These are phyloP conservation scores for Plodia interpunctella DNA, from an alignment of 1,140 invertebrate species.

Conservation along the genomic window DNA sequence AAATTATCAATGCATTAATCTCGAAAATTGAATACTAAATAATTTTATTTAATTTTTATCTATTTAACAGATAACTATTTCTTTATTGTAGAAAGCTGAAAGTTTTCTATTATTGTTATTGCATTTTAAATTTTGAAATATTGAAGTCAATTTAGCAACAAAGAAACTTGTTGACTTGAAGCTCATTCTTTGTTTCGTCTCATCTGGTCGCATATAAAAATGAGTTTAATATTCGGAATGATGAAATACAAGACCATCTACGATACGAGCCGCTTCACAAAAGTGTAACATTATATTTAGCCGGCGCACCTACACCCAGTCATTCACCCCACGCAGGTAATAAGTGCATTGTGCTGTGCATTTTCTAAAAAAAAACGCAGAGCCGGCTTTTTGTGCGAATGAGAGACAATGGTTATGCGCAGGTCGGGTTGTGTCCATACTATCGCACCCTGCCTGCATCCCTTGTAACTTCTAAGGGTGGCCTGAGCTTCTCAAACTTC, in stretches of 20 bases:
- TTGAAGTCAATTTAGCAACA: too few species aligned
- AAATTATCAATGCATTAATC: too few species aligned
- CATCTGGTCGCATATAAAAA: too few species aligned
- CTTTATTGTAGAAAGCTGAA: too few species aligned
- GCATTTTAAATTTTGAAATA: too few species aligned
- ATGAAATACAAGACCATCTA: neutral
- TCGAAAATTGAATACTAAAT: too few species aligned
- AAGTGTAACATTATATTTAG: constrained; percentile 7
- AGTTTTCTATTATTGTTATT: too few species aligned
- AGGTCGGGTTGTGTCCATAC: constrained; percentile 22
- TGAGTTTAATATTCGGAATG: too few species aligned
- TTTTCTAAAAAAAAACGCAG: constrained; percentile 19
- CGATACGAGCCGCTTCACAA: constrained; percentile 1
- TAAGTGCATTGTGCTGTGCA: constrained; percentile 13
- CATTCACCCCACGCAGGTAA: constrained; percentile 19
- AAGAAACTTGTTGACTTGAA: too few species aligned
- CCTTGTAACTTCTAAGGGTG: neutral
- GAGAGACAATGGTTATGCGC: constrained; percentile 32
- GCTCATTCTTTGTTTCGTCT: too few species aligned
- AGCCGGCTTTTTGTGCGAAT: constrained; percentile 20
- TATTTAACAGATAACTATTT: too few species aligned
- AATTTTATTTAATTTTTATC: too few species aligned
- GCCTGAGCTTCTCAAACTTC: neutral
- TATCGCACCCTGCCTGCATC: constrained; percentile 3
- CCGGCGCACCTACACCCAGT: neutral